Evolutionary conservation across 2,888 invertebrate species (phyloP), one percentile per base, ranked within the genome.

Genomic region (Drosophila kambysellisi): DNA sequence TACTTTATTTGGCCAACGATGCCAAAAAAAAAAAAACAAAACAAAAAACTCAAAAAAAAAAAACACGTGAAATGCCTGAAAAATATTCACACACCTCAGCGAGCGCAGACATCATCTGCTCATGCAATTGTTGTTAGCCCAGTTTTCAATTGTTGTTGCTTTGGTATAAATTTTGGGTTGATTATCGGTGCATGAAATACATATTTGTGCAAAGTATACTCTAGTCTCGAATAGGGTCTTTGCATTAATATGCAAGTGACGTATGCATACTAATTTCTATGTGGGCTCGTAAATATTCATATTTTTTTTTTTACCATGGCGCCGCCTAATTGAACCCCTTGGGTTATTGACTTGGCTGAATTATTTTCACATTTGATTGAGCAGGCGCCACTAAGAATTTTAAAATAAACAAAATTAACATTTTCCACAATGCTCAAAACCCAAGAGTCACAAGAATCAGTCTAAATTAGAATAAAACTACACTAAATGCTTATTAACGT

Each of bases 51-150:
- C 17, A 17, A n/a, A 43, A 20, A 46, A 7, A 17, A n/a, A 43
- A 20, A 46, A 7, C 2, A 20, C 84, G 76, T 85, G 78, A 78
- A 87, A 89, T 87, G 74, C 74, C 80, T 70, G 72, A 58, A 84
- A 85, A 80, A 85, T 85, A 82, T 88, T 85, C 89, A 87, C 85
- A 85, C 84, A 85, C 87, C 84, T 82, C 59, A 70, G 67, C 79
- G 67, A 59, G 58, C 71, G 39, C 66, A 71, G 74, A 60, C 33
- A 80, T 67, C 81, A 78, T 80, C 60, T 70, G 86, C 72, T 72
- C 88, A 74, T 88, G 83, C 84, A 83, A 88, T 85, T 84, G 88
- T 71, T 88, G 79, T 84, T 88, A 80, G 87, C 85, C 87, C 82
- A 89, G 74, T 88, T 84, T 85, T 77, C 71, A 65, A 72, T 68